phyloP scores from a whole-genome alignment of 1,140 invertebrate species.

The Eubasilissa regina region DNA sequence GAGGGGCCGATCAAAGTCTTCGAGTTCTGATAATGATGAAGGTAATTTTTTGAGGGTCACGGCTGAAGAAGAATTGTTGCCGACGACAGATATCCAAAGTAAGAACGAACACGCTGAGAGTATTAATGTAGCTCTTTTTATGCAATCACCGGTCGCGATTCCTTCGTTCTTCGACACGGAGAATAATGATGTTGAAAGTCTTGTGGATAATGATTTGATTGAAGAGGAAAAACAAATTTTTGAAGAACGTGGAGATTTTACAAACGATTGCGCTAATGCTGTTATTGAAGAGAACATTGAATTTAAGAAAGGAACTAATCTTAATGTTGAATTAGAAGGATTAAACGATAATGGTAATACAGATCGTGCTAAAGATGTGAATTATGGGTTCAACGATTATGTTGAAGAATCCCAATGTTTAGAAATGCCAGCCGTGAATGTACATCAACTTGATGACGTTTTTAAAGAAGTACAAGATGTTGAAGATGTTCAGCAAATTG shows the following conservation, averaged over 20 bases:
- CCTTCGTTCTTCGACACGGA: background rate
- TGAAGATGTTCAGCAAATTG: background rate
- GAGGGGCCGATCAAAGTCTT: background rate
- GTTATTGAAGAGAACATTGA: no score
- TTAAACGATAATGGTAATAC: no score
- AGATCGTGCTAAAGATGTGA: background rate
- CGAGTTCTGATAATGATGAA: background rate
- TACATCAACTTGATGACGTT: background rate
- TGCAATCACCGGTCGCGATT: slow-evolving; percentile 1
- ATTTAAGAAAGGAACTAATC: no score
- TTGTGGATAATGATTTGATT: background rate
- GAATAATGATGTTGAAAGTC: background rate
- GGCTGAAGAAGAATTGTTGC: background rate
- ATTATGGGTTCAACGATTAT: background rate
- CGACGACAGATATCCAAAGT: background rate
- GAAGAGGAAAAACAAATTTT: slow-evolving; percentile 2
- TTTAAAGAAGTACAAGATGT: background rate
- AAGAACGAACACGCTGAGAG: background rate
- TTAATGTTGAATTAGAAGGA: no score
- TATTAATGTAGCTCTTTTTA: background rate
- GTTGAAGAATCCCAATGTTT: background rate
- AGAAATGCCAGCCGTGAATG: background rate
- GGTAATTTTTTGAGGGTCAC: background rate
- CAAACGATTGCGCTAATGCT: background rate
- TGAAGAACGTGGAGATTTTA: background rate